Percentiles rank a stretch among this genome's conserved stretches.
Conservation (phyloP, 1,140 invertebrate species). For the Onthophagus taurus region DNA sequence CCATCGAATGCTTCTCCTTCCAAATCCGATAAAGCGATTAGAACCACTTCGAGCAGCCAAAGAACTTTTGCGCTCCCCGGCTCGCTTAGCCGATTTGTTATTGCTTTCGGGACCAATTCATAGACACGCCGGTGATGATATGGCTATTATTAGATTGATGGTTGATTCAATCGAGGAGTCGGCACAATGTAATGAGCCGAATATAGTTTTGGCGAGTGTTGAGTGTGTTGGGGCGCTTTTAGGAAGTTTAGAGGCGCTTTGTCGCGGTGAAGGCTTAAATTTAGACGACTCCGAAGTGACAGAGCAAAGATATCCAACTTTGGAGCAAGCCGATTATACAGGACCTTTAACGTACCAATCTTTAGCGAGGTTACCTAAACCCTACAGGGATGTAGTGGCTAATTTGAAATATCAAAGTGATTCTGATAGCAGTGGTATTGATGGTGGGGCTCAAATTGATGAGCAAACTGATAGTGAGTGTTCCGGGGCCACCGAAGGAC, state of each 20-base stretch:
- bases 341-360: conserved; percentile 76
- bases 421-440: conserved; percentile 42
- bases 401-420: conserved; percentile 41
- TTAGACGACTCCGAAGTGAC: conserved; percentile 52
- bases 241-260: conserved; percentile 71
- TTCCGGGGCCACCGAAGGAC: conserved; percentile 64
- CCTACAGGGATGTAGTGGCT: conserved; percentile 53
- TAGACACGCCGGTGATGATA: conserved; percentile 74
- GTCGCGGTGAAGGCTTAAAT: conserved; percentile 56
- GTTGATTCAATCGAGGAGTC: conserved; percentile 87
- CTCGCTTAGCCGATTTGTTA: conserved; percentile 60
- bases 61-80: conserved; percentile 63
- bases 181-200: conserved; percentile 54
- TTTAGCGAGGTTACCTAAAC: conserved; percentile 68
- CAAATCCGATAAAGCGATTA: conserved; percentile 69
- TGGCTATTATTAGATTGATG: conserved; percentile 82
- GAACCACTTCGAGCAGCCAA: conserved; percentile 75
- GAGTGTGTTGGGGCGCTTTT: conserved; percentile 77
- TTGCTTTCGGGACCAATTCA: conserved; percentile 65
- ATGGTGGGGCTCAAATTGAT: conserved; percentile 46
- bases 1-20: conserved; percentile 83
- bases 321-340: conserved; percentile 74
- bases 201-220: conserved; percentile 67
- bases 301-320: conserved; percentile 57
- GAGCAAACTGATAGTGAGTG: conserved; percentile 48